Evolutionary conservation across 2,113 vertebrate species (phyloP), one percentile per base, ranked within the genome.

Genomic region (Anser brachyrhynchus): DNA sequence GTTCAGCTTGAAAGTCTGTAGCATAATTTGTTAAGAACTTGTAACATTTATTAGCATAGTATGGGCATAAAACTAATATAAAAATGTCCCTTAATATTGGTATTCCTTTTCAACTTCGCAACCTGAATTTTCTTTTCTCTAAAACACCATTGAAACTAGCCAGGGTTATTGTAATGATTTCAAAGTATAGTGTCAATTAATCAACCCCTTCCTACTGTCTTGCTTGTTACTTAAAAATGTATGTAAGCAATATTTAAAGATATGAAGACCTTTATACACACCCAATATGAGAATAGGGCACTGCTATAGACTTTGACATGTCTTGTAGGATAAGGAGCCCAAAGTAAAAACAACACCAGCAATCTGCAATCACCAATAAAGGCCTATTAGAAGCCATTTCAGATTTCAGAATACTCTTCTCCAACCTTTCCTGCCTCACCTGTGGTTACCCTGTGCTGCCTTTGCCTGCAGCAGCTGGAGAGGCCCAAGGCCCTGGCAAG

Each of bases 1-100:
- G 57, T 84, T 94, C 62, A 59, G 21, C 21, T 70, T 91, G 66
- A 51, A 90, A 81, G 28, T 78, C 55, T 87, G 66, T 55, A 58
- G 46, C 84, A 54, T 46, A 52, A 89, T 44, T 46, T 92, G 12
- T 58, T 66, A 66, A 31, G 39, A 67, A 71, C 57, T 70, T 74
- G 13, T 46, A 67, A 67, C 11, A 19, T 86, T 84, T 74, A 43
- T 71, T 86, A 66, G 55, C 44, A 88, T 39, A 80, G 15, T 49
- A 37, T 31, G 14, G 33, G 9, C 49, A 79, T 62, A 87, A 91
- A 69, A 28, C 2, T 39, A 75, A 73, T 28, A 71, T 74, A 65
- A 11, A 39, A 1, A 0, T 20, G 37, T 6, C 9, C 17, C 16
- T 37, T 18, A 6, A 37, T n/a, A 58, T 11, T 46, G 22, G 21